Evolutionary conservation across 2,888 invertebrate species (phyloP).

Genomic region (Habroteleia sp.): DNA sequence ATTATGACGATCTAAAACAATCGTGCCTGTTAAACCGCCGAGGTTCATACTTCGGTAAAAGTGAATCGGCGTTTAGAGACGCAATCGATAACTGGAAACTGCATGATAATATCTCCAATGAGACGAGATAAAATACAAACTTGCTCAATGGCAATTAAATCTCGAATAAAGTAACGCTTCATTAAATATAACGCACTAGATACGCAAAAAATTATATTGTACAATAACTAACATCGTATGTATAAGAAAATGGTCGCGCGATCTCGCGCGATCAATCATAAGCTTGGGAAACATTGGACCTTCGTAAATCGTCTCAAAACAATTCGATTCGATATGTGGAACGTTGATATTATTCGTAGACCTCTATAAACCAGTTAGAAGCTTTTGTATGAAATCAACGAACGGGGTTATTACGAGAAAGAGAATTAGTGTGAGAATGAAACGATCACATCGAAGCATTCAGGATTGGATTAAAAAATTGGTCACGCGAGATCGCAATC

Average conservation of each 20-base stretch:
- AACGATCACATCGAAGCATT: too few relatives aligned
- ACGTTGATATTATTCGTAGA: conserved; percentile 6
- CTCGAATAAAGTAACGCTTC: conserved; percentile 55
- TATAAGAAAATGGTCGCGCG: conserved; percentile 14
- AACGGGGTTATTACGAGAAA: too few relatives aligned
- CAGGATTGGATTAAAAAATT: too few relatives aligned
- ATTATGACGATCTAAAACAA: conserved; percentile 50
- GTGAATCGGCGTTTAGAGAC: conserved; percentile 9
- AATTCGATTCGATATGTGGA: conserved; percentile 22
- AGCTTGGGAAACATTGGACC: background rate
- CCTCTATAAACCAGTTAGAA: conserved; percentile 9
- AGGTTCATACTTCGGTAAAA: background rate
- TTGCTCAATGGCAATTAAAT: conserved; percentile 33
- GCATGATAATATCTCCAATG: conserved; percentile 45
- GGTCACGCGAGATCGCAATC: background rate
- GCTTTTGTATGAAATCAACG: conserved; percentile 3
- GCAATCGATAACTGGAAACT: conserved; percentile 16
- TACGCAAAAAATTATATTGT: conserved; percentile 51
- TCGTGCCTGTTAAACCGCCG: conserved; percentile 10
- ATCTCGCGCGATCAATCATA: background rate
- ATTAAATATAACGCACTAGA: conserved; percentile 54
- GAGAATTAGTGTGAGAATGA: too few relatives aligned
- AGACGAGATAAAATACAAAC: conserved; percentile 55
- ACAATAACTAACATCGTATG: conserved; percentile 39
- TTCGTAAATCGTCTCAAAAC: conserved; percentile 1